Conservation (phyloP, 2,888 invertebrate genomes). For the Seladonia tumulorum region DNA sequence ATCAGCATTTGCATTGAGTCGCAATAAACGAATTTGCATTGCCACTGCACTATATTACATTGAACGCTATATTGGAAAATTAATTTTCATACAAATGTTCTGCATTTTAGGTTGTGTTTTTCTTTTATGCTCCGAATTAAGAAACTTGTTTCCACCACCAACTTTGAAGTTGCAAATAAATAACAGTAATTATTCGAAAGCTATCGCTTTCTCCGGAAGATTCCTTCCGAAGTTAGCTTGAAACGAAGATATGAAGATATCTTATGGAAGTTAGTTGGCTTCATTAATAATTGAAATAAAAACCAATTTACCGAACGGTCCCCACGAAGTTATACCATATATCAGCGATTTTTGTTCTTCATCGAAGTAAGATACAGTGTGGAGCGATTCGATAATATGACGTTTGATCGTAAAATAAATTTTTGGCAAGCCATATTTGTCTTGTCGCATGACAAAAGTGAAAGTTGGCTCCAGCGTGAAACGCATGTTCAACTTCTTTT, state of each 20-base stretch:
- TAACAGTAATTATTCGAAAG: constrained; percentile 2
- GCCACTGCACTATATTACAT: too few species aligned
- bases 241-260: background rate
- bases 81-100: background rate
- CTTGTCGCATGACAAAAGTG: background rate
- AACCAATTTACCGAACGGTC: background rate
- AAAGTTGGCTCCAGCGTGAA: background rate
- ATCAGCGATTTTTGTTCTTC: background rate
- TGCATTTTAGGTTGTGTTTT: background rate
- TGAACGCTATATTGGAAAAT: too few species aligned
- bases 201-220: constrained; percentile 1
- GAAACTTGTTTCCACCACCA: background rate
- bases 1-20: too few species aligned
- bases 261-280: background rate
- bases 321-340: background rate
- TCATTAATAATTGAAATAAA: background rate
- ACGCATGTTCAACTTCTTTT: background rate
- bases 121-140: background rate
- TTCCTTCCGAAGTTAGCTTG: background rate
- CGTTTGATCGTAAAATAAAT: background rate
- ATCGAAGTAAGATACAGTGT: background rate
- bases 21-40: too few species aligned
- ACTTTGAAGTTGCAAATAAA: background rate
- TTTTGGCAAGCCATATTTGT: background rate
- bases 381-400: background rate